A percentile compares a stretch with the other conserved stretches of the same genome.
Evolutionary conservation across 2,888 invertebrate genomes (phyloP).

Genomic region (Ctena decussata): DNA sequence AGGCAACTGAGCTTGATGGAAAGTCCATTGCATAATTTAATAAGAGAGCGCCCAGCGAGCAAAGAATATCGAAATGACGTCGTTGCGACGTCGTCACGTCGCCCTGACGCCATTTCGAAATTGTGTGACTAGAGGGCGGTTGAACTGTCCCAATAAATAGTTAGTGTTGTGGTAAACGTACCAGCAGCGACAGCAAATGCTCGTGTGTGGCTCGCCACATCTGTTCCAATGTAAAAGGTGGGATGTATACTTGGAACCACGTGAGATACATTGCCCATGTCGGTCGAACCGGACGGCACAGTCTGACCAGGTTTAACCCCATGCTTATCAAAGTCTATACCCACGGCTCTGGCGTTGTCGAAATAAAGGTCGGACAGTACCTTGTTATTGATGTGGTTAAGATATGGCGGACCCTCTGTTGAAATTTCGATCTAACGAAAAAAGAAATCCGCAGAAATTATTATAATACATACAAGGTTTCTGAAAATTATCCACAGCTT

Average conservation of each 20-base stretch:
- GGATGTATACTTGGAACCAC: slow-evolving; percentile 81
- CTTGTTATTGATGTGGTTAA: slow-evolving; percentile 75
- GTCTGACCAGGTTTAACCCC: not conserved
- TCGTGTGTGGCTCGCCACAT: slow-evolving; percentile 74
- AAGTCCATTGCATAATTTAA: no score
- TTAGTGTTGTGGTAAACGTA: no score
- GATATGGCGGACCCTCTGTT: slow-evolving; percentile 61
- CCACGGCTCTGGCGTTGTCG: slow-evolving; percentile 74
- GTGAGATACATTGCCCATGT: slow-evolving; percentile 83
- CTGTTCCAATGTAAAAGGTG: slow-evolving; percentile 69
- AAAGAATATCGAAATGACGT: no score
- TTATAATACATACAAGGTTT: no score
- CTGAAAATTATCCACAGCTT: no score
- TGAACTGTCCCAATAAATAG: no score
- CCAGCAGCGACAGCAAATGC: slow-evolving; percentile 77
- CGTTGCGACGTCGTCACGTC: no score
- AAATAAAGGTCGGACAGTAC: slow-evolving; percentile 74
- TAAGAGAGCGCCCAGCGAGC: no score
- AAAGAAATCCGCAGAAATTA: no score
- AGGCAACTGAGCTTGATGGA: no score
- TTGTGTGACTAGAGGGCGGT: no score
- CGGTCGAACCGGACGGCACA: slow-evolving; percentile 70
- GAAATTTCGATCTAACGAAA: slow-evolving; percentile 46
- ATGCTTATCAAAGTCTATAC: slow-evolving; percentile 66
- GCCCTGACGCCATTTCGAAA: no score